Evolutionary conservation across 2,888 invertebrate species (phyloP), one percentile per base, ranked within the genome.

Genomic region (Spilosoma lubricipeda): DNA sequence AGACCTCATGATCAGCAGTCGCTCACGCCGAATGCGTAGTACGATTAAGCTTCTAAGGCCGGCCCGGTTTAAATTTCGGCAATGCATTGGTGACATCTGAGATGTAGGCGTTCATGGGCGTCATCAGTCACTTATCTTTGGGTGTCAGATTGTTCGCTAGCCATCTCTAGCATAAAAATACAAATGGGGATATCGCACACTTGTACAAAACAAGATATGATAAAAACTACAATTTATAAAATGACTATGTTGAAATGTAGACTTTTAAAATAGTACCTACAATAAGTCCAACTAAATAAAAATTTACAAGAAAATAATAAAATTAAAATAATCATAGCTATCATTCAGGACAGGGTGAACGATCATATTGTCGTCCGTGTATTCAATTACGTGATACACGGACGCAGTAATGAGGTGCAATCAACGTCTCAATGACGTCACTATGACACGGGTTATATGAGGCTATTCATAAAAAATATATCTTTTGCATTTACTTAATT

Each of bases 381-480:
- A 82, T 87, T 88, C 87, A 89, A 89, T 90, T 90, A 89, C 77
- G 77, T 71, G 78, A 79, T 83, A 87, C 88, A 87, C 70, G 86
- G 77, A 81, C 78, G 70, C 75, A 73, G 82, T 86, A 88, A 89
- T 87, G 84, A 88, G 83, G 74, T 80, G 83, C 84, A 83, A 87
- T 88, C 84, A 86, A 84, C 85, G 87, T 88, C 82, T 76, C 80
- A 45, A 79, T 86, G 88, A 89, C 87, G 84, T 88, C 88, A 88
- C 75, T 72, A n/a, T 48, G 72, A 74, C 59, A 73, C 67, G 73
- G 71, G 67, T 83, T 76, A 83, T 78, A 76, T 76, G 75, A 68
- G 75, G 63, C 63, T 74, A 76, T 75, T 78, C 64, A 72, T 77
- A 67, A 79, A 72, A 79, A 78, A 79, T 77, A 82, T 78, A 73